Evolutionary conservation across 1,140 invertebrate genomes (phyloP).

Genomic region (Eubasilissa regina): DNA sequence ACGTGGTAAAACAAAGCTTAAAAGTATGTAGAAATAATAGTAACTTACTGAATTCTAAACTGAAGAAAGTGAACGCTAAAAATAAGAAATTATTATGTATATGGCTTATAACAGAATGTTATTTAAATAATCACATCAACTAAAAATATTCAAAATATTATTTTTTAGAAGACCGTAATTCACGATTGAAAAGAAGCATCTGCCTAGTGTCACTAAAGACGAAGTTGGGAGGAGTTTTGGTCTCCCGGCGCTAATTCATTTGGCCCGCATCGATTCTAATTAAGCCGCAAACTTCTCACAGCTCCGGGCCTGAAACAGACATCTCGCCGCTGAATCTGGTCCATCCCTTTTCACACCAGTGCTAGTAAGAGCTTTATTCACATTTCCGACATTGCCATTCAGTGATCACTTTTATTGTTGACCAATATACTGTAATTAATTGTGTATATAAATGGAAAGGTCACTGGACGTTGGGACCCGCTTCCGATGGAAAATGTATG

Average conservation of each 20-base stretch:
- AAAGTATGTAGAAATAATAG: too few relatives aligned
- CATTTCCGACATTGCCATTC: too few relatives aligned
- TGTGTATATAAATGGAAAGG: background rate
- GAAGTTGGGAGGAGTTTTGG: conserved; percentile 30
- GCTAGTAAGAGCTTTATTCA: too few relatives aligned
- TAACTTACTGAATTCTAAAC: too few relatives aligned
- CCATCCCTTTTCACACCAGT: too few relatives aligned
- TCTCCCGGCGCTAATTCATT: conserved; percentile 55
- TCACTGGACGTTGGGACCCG: too few relatives aligned
- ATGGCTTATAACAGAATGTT: too few relatives aligned
- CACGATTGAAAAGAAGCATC: conserved; percentile 30
- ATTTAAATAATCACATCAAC: background rate
- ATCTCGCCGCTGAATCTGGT: background rate
- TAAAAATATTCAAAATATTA: conserved; percentile 2
- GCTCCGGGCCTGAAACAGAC: conserved; percentile 21
- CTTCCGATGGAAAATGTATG: too few relatives aligned
- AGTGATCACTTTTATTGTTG: too few relatives aligned
- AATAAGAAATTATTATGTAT: too few relatives aligned
- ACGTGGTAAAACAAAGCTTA: too few relatives aligned
- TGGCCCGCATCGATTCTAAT: conserved; percentile 59
- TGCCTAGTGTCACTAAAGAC: conserved; percentile 38
- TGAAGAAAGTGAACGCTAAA: too few relatives aligned
- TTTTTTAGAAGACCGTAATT: background rate
- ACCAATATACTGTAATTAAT: background rate
- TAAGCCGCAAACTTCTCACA: conserved; percentile 50